Evolutionary conservation across 2,888 invertebrate species (phyloP), one percentile per base, ranked within the genome.

Genomic region (Agriotes lineatus): DNA sequence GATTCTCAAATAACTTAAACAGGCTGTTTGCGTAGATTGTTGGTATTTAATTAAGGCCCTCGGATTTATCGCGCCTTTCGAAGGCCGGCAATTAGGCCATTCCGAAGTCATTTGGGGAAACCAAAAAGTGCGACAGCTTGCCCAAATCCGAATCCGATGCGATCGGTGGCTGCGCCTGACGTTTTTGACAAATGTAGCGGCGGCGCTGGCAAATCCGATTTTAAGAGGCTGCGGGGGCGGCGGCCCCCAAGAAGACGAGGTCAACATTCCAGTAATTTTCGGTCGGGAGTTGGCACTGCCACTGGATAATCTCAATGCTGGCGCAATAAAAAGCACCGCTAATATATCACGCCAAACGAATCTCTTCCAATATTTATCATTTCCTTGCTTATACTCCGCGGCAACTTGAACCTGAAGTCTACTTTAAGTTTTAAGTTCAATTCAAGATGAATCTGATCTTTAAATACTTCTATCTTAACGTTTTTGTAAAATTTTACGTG

Each of bases 1-100:
- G 73, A 73, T 76, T 72, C 70, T 79, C 80, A 80, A 81, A 81
- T 81, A 80, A 81, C 81, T 81, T 81, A 80, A 79, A 79, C 79
- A 77, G 76, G 77, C 71, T 79, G 77, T 80, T 80, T 79, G 75
- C 76, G 75, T 77, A 63, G 59, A 66, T 67, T 79, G 78, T 77
- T 77, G 78, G 78, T 79, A 75, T 81, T 81, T 80, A 80, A 80
- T 81, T 81, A 80, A 77, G 77, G 79, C 60, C 52, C 42, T 25
- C 59, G 10, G 44, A 57, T 66, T 66, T 58, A 37, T 60, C 42
- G 45, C 12, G 12, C 19, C 14, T 48, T 37, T 50, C 59, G 12
- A 12, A 48, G 33, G 14, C 9, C 33, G 30, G n/a, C 20, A 67
- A 67, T 67, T 60, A 67, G 44, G 50, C 48, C 18, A 65, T 60